Percentiles rank a stretch among this genome's conserved stretches.
Evolutionary conservation across 2,797 vertebrate species (phyloP).

Genomic region (Alectoris magna): DNA sequence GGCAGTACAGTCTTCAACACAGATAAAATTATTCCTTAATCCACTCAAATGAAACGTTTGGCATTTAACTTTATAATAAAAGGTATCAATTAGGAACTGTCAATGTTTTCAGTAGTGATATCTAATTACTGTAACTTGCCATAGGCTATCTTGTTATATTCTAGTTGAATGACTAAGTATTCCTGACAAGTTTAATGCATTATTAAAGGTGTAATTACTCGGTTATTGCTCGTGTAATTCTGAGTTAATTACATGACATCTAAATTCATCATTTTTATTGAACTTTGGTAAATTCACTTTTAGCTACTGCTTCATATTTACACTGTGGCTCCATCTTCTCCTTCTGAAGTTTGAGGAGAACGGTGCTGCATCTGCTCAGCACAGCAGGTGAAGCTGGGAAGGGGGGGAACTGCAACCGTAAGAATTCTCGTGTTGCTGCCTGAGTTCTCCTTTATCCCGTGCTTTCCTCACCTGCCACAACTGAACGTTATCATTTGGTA

Average conservation of each 20-base stretch:
- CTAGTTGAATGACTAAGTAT: constrained; percentile 83
- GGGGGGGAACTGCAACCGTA: not conserved
- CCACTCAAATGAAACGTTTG: constrained; percentile 75
- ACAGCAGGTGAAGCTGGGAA: not conserved
- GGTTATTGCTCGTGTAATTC: constrained; percentile 84
- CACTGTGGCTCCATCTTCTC: constrained; percentile 23
- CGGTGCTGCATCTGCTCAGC: not conserved
- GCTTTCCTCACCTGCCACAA: not conserved
- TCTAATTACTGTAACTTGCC: constrained; percentile 84
- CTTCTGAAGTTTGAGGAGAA: constrained; percentile 24
- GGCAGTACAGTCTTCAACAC: constrained; percentile 61
- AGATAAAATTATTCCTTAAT: constrained; percentile 72
- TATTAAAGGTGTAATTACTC: constrained; percentile 85
- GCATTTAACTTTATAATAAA: constrained; percentile 81
- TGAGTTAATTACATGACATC: constrained; percentile 83
- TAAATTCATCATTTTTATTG: constrained; percentile 86
- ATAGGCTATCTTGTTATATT: constrained; percentile 84
- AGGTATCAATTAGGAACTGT: constrained; percentile 83
- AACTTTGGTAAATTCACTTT: constrained; percentile 81
- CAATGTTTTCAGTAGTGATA: constrained; percentile 82
- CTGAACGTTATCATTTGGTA: not conserved
- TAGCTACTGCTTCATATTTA: constrained; percentile 71
- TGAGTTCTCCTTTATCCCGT: not conserved
- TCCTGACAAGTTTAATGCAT: constrained; percentile 85
- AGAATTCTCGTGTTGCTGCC: not conserved